Percentiles rank a stretch among this genome's conserved stretches.
Conservation (phyloP, 2,888 invertebrate species). For the Xylota segnis region DNA sequence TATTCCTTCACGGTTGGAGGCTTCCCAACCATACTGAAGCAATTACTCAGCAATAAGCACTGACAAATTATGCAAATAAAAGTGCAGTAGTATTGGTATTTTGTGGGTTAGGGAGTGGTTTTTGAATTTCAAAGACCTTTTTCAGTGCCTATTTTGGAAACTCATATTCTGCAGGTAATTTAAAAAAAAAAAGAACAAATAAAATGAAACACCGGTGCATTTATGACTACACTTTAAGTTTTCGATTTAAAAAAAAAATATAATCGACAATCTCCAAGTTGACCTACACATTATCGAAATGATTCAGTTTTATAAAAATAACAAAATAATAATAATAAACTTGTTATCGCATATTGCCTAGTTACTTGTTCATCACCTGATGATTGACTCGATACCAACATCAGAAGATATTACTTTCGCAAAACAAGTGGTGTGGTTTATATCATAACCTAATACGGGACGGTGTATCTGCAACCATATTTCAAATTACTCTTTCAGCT, state of each 20-base stretch:
- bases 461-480: background rate
- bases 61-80: background rate
- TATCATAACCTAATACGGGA: background rate
- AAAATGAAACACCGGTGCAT: background rate
- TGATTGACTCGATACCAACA: background rate
- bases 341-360: background rate
- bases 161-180: too few species aligned
- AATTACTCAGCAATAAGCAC: background rate
- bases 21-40: background rate
- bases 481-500: background rate
- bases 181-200: too few species aligned
- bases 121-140: too few species aligned
- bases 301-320: background rate
- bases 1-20: background rate
- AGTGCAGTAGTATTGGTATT: background rate
- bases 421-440: constrained; percentile 8
- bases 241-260: background rate
- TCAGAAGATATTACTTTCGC: constrained; percentile 2
- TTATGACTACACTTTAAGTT: background rate
- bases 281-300: background rate
- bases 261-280: background rate
- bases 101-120: background rate
- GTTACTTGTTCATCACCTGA: constrained; percentile 1
- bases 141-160: background rate
- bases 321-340: background rate